Percentiles rank a stretch among this genome's conserved stretches.
Conservation (phyloP, 2,888 invertebrate species). For the Tipula confusa region DNA sequence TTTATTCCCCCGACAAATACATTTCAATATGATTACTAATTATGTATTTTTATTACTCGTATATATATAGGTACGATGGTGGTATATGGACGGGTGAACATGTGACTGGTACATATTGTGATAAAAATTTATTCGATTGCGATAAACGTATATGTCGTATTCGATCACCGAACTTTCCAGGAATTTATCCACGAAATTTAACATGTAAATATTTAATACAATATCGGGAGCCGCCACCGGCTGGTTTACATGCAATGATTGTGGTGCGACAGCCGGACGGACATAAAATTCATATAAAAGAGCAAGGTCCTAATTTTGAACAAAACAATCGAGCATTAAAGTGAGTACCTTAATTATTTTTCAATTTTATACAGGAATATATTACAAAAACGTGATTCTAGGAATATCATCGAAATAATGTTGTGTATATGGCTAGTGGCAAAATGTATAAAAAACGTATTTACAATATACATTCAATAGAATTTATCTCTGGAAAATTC, state of each 20-base stretch:
- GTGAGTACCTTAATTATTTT: constrained; percentile 51
- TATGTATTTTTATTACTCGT: too few relatives aligned
- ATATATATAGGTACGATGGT: constrained; percentile 33
- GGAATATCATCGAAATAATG: too few relatives aligned
- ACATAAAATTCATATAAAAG: constrained; percentile 74
- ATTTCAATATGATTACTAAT: too few relatives aligned
- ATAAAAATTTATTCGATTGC: constrained; percentile 74
- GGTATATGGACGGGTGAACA: constrained; percentile 70
- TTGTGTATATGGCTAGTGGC: too few relatives aligned
- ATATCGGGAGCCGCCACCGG: constrained; percentile 52
- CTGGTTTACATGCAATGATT: constrained; percentile 69
- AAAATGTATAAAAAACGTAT: too few relatives aligned
- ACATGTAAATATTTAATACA: constrained; percentile 70
- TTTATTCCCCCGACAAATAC: too few relatives aligned
- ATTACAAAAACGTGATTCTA: too few relatives aligned
- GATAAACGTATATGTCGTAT: constrained; percentile 66
- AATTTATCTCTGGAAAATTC: too few relatives aligned
- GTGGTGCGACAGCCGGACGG: constrained; percentile 73
- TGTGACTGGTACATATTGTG: constrained; percentile 72
- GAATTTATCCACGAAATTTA: constrained; percentile 81
- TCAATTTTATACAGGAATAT: background rate
- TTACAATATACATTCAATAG: too few relatives aligned
- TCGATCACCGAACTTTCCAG: constrained; percentile 87
- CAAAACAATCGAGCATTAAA: constrained; percentile 69
- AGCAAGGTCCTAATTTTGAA: constrained; percentile 71